A percentile compares a stretch with the other conserved stretches of the same genome.
phyloP scores from a whole-genome alignment of 2,888 invertebrate species.

The Tupiocoris notatus region DNA sequence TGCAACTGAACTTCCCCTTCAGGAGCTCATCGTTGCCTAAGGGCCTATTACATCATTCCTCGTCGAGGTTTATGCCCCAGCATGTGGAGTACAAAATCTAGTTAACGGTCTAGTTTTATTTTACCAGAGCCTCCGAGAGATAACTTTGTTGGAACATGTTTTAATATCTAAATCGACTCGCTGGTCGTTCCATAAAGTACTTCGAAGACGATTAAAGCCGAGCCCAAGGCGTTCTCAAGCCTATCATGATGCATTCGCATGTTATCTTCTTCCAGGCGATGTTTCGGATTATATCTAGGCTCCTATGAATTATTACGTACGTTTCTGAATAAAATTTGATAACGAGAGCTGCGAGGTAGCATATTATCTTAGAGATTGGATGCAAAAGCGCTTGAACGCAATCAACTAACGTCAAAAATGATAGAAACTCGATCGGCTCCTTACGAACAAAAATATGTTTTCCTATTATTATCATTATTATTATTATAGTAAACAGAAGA shows the following conservation, averaged over 20 bases:
- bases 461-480: too few relatives aligned
- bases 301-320: too few relatives aligned
- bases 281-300: too few relatives aligned
- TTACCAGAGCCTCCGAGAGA: background rate
- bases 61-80: background rate
- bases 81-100: background rate
- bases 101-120: background rate
- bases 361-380: too few relatives aligned
- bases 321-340: too few relatives aligned
- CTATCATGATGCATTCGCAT: background rate
- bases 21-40: background rate
- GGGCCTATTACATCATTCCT: background rate
- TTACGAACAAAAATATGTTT: too few relatives aligned
- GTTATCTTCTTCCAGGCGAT: too few relatives aligned
- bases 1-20: background rate
- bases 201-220: background rate
- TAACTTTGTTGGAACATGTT: background rate
- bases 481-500: too few relatives aligned
- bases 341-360: too few relatives aligned
- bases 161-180: background rate
- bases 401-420: too few relatives aligned
- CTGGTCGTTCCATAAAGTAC: background rate
- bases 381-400: too few relatives aligned
- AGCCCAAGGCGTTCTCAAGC: background rate
- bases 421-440: too few relatives aligned